phyloP scores from a whole-genome alignment of 2,113 vertebrate species.

The Pongo pygmaeus region DNA sequence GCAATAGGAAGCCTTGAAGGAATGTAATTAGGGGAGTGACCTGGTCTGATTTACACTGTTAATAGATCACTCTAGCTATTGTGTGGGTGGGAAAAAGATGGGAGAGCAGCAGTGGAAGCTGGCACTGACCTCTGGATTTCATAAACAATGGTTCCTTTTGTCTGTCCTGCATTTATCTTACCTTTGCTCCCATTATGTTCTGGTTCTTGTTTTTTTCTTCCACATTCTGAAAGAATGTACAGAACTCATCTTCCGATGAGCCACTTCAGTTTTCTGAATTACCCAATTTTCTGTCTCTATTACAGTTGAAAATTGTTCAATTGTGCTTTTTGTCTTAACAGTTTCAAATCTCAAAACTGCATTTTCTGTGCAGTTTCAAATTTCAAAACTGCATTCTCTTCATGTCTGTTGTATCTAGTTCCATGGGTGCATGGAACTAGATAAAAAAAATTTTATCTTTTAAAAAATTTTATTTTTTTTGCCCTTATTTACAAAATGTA shows the following conservation, averaged over 20 bases:
- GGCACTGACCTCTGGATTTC: background rate
- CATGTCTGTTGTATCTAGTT: slow-evolving; percentile 1
- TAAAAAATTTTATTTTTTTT: background rate
- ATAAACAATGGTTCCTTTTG: background rate
- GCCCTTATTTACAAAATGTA: slow-evolving; percentile 58
- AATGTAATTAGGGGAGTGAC: background rate
- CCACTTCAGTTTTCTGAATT: slow-evolving; percentile 47
- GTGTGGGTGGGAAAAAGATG: background rate
- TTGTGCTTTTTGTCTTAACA: slow-evolving; percentile 1
- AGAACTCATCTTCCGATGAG: background rate
- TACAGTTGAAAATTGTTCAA: background rate
- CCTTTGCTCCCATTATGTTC: background rate
- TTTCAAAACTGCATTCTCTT: slow-evolving; percentile 31
- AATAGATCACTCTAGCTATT: background rate
- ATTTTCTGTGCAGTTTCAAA: background rate
- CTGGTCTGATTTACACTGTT: background rate
- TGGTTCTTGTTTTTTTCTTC: background rate
- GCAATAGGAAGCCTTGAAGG: background rate
- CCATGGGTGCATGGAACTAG: background rate
- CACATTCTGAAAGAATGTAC: background rate
- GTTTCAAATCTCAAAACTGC: slow-evolving; percentile 22
- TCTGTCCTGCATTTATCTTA: too few species aligned
- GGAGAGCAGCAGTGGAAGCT: background rate
- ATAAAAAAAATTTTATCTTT: slow-evolving; percentile 40
- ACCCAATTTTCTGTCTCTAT: slow-evolving; percentile 36